Base-by-base conservation (phyloP, 2,113 vertebrate species). In the Syngnathoides biaculeatus region DNA sequence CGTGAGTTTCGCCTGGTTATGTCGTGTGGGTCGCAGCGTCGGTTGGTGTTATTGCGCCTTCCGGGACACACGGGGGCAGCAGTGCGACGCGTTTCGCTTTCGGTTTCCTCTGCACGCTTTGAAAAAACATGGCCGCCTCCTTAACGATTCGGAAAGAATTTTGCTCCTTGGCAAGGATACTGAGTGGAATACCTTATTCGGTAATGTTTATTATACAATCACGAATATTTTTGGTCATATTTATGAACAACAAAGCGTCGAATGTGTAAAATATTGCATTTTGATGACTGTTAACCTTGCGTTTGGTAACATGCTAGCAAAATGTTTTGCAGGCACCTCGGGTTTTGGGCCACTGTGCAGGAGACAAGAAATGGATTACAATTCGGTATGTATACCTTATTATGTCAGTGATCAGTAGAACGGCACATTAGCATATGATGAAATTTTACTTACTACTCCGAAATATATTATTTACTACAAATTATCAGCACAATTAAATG, bases 121-220 rank as follows among this genome's bases (percentile, higher is more conserved):
- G 27, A 24, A 75, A 87, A 80, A 35, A 80, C 75, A 92, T 92
- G 91, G 89, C 90, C 3, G 80, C 89, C 10, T 63, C 73, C 86
- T 24, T 87, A 59, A 26, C 35, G 9, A 14, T 71, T 47, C 66
- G 69, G 8, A 69, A 79, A 64, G 62, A 76, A 8, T 22, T 80
- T 13, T 65, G 65, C 38, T 75, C 84, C n/a, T 38, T 89, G 47
- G 65, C 78, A 72, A 88, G 87, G 75, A 80, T 87, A 68, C 42
- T 82, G 1, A 62, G 50, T 2, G 60, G 69, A 50, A 24, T 73
- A 45, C 68, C 86, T 11, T 30, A 67, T 45, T 61, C 74, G 90
- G 91, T 92, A 90, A 5, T 43, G 4, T 57, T 59, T 30, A 8
- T 8, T 19, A 45, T 30, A 35, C n/a, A n/a, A n/a, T n/a, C n/a